Conservation (phyloP, 2,888 invertebrate species). For the Hypsopygia costalis region DNA sequence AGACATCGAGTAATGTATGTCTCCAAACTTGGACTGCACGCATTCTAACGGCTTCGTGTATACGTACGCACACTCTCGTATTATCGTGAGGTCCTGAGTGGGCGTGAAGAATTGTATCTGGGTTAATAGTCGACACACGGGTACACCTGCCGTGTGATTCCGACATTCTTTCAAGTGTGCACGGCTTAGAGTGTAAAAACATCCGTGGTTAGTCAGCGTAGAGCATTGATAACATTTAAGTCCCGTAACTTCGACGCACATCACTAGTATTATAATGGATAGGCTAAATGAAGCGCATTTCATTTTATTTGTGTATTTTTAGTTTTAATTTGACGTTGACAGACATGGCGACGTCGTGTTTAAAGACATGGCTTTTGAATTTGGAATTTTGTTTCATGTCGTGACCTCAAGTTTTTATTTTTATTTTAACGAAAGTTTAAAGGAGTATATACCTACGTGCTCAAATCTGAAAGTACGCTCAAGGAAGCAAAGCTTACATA, state of each 20-base stretch:
- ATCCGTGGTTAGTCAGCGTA: conserved; percentile 35
- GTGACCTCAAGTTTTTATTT: too few relatives aligned
- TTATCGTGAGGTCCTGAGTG: conserved; percentile 40
- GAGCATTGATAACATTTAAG: conserved; percentile 66
- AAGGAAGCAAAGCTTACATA: too few relatives aligned
- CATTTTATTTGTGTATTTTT: conserved; percentile 26
- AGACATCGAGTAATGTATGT: conserved; percentile 52
- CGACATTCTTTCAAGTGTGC: conserved; percentile 43
- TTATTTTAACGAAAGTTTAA: too few relatives aligned
- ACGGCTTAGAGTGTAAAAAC: conserved; percentile 45
- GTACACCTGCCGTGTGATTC: conserved; percentile 19
- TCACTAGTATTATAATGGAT: conserved; percentile 22
- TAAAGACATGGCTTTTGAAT: neutral
- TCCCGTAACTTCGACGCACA: conserved; percentile 25
- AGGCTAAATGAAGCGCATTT: conserved; percentile 19
- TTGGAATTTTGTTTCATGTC: conserved; percentile 13
- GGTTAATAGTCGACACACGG: conserved; percentile 53
- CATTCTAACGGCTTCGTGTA: conserved; percentile 44
- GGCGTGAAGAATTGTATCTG: conserved; percentile 56
- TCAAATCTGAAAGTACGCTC: too few relatives aligned
- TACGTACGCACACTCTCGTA: conserved; percentile 61
- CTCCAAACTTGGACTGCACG: conserved; percentile 46
- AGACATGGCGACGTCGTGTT: conserved; percentile 1
- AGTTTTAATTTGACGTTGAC: conserved; percentile 9
- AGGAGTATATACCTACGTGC: too few relatives aligned